Evolutionary conservation across 2,113 vertebrate species (phyloP), one percentile per base, ranked within the genome.

Genomic region (Microcebus jonahi): DNA sequence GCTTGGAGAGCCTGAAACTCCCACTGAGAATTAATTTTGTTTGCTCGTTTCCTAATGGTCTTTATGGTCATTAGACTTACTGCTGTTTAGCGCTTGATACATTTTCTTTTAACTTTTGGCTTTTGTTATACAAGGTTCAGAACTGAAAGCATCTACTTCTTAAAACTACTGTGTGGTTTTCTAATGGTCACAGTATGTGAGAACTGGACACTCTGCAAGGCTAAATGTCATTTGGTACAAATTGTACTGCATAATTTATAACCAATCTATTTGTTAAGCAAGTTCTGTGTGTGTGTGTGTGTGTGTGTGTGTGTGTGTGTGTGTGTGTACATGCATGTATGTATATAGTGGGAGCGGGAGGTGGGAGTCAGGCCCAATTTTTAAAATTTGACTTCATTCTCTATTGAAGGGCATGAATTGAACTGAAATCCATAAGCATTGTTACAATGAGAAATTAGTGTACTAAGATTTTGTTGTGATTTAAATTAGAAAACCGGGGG

Each of bases 11-110:
- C 82, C 63, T 23, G 48, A 88, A 88, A 50, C 63, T 86, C 96
- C 71, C 80, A 85, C 84, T 39, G 94, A 95, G 91, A 89, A 75
- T 71, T 93, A 65, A 95, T 97, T 95, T 48, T 86, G 75, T 96
- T 96, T 96, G 92, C 73, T 91, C 59, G 17, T 94, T 96, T 92
- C 73, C 73, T 91, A 90, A 92, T 87, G 79, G 36, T 95, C 76
- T 89, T 79, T 63, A 31, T 36, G n/a, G 85, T 84, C 94, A 84
- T 93, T 91, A 95, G 55, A 36, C 70, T 93, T 79, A 68, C 90
- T 96, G 84, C 59, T 93, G 31, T 61, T 86, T 77, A 77, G 82
- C 68, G 82, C 50, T 90, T 42, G 55, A 68, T 75, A 31, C 59
- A 39, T 53, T 95, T 92, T 71, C 90, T 95, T 92, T 94, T 93